These are phyloP conservation scores for Dasypus novemcinctus DNA, from an alignment of 2,113 vertebrate genomes.

Conservation along the genomic window DNA sequence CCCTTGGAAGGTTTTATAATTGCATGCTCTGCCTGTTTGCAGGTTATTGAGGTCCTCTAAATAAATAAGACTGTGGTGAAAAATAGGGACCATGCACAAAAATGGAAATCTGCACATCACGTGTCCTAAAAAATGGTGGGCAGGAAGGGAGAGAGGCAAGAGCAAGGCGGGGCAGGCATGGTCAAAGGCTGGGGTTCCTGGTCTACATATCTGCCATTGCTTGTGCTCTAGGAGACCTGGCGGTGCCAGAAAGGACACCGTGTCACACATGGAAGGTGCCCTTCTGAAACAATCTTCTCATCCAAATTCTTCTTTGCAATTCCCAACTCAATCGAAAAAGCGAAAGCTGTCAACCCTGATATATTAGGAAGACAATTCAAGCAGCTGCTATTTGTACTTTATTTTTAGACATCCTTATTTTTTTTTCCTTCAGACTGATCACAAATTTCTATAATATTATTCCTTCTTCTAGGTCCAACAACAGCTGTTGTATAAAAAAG, in stretches of 20 bases:
- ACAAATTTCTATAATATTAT: conserved; percentile 78
- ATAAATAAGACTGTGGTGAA: not conserved
- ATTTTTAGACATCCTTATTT: conserved; percentile 77
- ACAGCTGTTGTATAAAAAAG: conserved; percentile 78
- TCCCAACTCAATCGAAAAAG: conserved; percentile 60
- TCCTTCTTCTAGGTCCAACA: conserved; percentile 82
- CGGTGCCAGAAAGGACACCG: not conserved
- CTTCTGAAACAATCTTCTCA: conserved; percentile 48
- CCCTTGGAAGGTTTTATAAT: not conserved
- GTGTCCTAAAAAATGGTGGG: not conserved
- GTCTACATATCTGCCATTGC: not conserved
- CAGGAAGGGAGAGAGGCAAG: not conserved
- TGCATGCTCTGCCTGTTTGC: not conserved
- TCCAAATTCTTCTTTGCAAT: conserved; percentile 65
- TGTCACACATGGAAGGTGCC: not conserved
- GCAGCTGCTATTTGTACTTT: conserved; percentile 82
- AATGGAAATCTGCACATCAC: not conserved
- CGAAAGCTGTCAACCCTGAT: conserved; percentile 74
- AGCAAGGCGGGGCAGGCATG: not conserved
- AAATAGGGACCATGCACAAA: not conserved
- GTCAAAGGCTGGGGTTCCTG: not conserved
- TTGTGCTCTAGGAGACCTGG: not conserved
- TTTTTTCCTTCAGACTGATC: conserved; percentile 77
- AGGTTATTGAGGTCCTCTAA: not conserved
- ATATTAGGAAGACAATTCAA: conserved; percentile 79